phyloP scores from a whole-genome alignment of 1,140 invertebrate species.

The Ladona fulva region DNA sequence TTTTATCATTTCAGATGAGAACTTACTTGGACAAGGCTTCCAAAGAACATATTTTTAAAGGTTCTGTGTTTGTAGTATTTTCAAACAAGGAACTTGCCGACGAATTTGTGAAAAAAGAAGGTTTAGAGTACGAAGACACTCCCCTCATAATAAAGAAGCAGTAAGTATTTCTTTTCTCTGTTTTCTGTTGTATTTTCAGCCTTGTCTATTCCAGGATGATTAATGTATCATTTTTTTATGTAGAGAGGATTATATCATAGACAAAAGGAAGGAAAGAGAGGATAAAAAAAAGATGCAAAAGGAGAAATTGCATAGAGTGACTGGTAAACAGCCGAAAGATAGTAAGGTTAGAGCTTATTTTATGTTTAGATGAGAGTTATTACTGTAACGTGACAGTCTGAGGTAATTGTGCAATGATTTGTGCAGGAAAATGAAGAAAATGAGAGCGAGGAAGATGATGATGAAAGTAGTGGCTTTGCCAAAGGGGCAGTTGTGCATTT shows the following conservation, averaged over 20 bases:
- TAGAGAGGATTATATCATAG: constrained; percentile 46
- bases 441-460: constrained; percentile 33
- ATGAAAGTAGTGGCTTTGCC: constrained; percentile 41
- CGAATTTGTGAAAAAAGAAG: constrained; percentile 50
- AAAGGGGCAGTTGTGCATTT: constrained; percentile 62
- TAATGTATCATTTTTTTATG: constrained; percentile 47
- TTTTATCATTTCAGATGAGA: constrained; percentile 47
- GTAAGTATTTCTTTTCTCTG: constrained; percentile 36
- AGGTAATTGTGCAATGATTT: neutral
- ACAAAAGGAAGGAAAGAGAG: constrained; percentile 19
- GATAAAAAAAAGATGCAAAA: constrained; percentile 29
- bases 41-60: constrained; percentile 68
- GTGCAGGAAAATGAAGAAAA: constrained; percentile 19
- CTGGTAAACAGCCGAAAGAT: constrained; percentile 21
- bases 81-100: constrained; percentile 61
- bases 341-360: neutral
- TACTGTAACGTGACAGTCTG: no score
- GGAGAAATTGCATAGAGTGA: constrained; percentile 41
- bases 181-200: no score
- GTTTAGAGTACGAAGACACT: constrained; percentile 60
- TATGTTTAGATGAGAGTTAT: no score
- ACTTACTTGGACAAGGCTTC: constrained; percentile 53
- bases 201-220: no score
- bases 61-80: constrained; percentile 82
- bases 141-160: constrained; percentile 64